Evolutionary conservation across 2,888 invertebrate genomes (phyloP), one percentile per base, ranked within the genome.

Genomic region (Cepaea hortensis): DNA sequence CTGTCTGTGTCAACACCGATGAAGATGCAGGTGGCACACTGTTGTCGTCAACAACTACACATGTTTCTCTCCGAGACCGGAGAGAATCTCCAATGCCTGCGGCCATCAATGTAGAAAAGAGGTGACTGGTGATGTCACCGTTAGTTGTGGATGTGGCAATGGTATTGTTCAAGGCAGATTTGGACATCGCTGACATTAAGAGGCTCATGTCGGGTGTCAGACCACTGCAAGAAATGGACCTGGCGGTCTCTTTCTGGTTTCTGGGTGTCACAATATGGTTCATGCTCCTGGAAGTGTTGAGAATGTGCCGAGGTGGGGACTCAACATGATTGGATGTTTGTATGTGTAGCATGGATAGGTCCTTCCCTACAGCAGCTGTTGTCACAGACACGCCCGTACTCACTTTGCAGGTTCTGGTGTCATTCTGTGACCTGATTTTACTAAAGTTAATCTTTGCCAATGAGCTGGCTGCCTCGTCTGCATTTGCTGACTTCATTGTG

Each of bases 281-380:
- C 87, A 87, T 87, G 50, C 87, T 87, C 20, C 65, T 72, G 3
- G 87, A 84, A 7, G 84, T 87, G 68, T 87, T 87, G 65, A 87
- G 72, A 61, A 86, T 72, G 11, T 65, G 61, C 35, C 61, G 62
- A 23, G 85, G 83, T 3, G 86, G 68, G 6, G 68, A 61, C 3
- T 20, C 20, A 0, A 2, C 18, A 35, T 9, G 46, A 6, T 20
- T 55, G 55, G 61, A 61, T 11, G 9, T 23, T 7, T 77, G 18
- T 0, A 77, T 46, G 55, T 20, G 50, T 77, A 55, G 23, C 9
- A 23, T n/a, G 20, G 50, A n/a, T 13, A 23, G 4, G 55, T 77
- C 23, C 3, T 77, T 61, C 55, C 55, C 55, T 55, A 55, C 55
- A 61, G 55, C 77, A 77, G 55, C 3, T 61, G 55, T 61, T 7